phyloP scores from a whole-genome alignment of 2,113 vertebrate genomes.

The Mustela nigripes region DNA sequence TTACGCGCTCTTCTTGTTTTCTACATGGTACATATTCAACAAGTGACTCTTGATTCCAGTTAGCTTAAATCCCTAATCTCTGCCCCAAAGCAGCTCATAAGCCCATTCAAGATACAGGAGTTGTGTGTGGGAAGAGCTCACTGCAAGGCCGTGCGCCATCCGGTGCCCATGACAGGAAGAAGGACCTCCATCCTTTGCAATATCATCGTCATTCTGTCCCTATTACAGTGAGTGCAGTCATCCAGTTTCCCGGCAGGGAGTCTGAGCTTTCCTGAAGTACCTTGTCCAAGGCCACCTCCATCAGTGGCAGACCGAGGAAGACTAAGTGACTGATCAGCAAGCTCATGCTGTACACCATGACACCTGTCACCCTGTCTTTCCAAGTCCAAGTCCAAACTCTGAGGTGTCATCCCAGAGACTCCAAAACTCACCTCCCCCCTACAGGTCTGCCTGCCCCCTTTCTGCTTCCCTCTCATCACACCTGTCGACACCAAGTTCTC shows the following conservation, averaged over 20 bases:
- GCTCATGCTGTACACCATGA: background rate
- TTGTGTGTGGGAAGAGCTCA: background rate
- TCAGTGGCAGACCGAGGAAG: background rate
- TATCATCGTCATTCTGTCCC: too few species aligned
- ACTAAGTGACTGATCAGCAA: background rate
- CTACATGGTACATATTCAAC: background rate
- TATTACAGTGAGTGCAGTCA: background rate
- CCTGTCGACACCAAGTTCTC: background rate
- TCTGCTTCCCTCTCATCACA: background rate
- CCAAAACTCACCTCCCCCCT: background rate
- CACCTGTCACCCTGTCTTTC: background rate
- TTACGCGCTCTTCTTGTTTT: background rate
- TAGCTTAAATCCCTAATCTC: conserved; percentile 1
- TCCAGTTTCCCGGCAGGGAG: background rate
- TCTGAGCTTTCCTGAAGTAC: background rate
- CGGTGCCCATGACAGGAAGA: background rate
- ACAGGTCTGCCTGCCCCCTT: background rate
- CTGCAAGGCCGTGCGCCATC: background rate
- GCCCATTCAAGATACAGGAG: background rate
- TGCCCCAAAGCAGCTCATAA: background rate
- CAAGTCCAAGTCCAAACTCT: background rate
- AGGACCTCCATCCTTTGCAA: background rate
- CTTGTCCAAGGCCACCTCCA: background rate
- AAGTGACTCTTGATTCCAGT: background rate
- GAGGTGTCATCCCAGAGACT: background rate